These are phyloP conservation scores for Hylomyscus alleni DNA, from an alignment of 2,797 vertebrate genomes.

Conservation along the genomic window DNA sequence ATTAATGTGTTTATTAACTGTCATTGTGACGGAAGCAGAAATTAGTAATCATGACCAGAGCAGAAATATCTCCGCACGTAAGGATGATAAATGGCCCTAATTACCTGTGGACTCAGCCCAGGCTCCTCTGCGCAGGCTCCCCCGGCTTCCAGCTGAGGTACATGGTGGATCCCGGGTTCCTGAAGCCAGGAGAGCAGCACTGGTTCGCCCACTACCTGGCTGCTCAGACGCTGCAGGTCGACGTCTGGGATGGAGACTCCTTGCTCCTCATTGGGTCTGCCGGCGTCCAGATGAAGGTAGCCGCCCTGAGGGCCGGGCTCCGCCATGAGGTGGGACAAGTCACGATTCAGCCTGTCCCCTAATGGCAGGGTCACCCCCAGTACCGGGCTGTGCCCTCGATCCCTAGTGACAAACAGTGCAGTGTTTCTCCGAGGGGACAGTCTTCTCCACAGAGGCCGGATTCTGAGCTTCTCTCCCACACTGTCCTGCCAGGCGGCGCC, in stretches of 20 bases:
- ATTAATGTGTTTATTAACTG: slow-evolving; percentile 9
- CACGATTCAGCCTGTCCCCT: not conserved
- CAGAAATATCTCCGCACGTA: not conserved
- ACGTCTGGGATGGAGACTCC: slow-evolving; percentile 96
- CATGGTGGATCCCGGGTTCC: slow-evolving; percentile 91
- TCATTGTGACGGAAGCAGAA: slow-evolving; percentile 22
- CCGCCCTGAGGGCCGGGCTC: rapidly evolving
- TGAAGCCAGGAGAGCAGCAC: slow-evolving; percentile 92
- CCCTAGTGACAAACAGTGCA: not conserved
- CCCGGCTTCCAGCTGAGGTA: slow-evolving; percentile 94
- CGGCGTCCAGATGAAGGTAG: slow-evolving; percentile 94
- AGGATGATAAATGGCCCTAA: not conserved
- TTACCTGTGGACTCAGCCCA: not conserved
- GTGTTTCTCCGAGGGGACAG: not conserved
- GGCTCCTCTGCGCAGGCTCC: slow-evolving; percentile 85
- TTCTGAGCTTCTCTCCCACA: not conserved
- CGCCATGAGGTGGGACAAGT: not conserved
- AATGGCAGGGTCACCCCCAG: not conserved
- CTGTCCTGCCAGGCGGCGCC: rapidly evolving
- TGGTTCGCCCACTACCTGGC: slow-evolving; percentile 95
- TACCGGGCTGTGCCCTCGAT: rapidly evolving
- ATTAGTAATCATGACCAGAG: slow-evolving; percentile 18
- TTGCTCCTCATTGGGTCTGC: slow-evolving; percentile 95
- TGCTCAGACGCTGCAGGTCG: slow-evolving; percentile 94
- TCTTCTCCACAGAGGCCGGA: not conserved